A percentile compares a stretch with the other conserved stretches of the same genome.
These are phyloP conservation scores for Pelmatolapia mariae DNA, from an alignment of 2,113 vertebrate species.

Conservation along the genomic window DNA sequence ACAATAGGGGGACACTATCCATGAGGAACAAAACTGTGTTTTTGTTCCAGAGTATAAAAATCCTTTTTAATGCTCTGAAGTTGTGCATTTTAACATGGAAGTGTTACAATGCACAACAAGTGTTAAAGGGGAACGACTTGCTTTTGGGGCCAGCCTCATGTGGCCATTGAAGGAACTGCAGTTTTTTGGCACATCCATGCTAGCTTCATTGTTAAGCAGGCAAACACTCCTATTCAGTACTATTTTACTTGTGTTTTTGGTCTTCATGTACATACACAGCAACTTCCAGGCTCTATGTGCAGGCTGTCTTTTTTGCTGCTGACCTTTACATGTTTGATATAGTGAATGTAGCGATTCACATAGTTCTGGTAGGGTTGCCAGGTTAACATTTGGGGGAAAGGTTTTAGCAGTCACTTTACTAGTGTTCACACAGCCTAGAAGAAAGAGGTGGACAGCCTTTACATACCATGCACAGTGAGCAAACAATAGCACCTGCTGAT, in stretches of 20 bases:
- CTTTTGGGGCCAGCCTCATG: background rate
- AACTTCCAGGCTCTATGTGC: background rate
- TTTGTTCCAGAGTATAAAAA: background rate
- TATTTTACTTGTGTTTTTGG: background rate
- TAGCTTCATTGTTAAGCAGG: background rate
- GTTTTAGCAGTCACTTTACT: background rate
- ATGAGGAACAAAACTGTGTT: background rate
- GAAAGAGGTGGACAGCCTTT: background rate
- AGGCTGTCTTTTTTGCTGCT: background rate
- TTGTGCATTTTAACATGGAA: background rate
- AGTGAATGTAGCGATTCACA: background rate
- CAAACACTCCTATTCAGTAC: background rate
- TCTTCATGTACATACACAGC: background rate
- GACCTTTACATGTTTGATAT: background rate
- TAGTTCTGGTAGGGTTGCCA: background rate
- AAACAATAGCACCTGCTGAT: background rate
- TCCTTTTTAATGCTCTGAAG: background rate
- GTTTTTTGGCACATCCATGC: background rate
- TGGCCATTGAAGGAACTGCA: background rate
- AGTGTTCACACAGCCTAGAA: too few species aligned
- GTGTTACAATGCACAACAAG: background rate
- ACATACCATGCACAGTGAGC: background rate
- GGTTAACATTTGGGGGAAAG: background rate
- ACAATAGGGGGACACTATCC: background rate
- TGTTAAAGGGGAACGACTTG: background rate